Evolutionary conservation across 2,113 vertebrate species (phyloP).

Genomic region (Salvator merianae): DNA sequence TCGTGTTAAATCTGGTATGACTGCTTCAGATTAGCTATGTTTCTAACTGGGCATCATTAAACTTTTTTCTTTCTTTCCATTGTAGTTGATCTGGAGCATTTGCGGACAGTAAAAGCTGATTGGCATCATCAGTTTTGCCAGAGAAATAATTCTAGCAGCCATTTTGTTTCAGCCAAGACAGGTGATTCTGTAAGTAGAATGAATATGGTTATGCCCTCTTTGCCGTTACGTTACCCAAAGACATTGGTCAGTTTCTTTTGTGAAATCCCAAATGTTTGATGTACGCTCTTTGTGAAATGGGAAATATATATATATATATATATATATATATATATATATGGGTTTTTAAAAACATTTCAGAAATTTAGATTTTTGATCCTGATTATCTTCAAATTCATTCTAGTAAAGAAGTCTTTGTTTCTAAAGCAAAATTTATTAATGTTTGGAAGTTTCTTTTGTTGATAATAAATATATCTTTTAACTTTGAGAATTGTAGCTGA

Average conservation of each 20-base stretch:
- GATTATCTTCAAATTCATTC: not conserved
- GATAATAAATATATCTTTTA: not conserved
- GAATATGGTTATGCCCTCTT: not conserved
- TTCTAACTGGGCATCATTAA: constrained; percentile 35
- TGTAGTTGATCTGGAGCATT: constrained; percentile 96
- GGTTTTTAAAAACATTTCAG: not conserved
- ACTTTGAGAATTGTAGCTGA: no score
- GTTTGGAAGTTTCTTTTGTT: not conserved
- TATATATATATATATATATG: not conserved
- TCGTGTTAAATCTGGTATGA: not conserved
- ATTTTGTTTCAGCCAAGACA: constrained; percentile 96
- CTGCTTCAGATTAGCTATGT: not conserved
- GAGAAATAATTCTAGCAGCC: constrained; percentile 91
- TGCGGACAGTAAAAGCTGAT: constrained; percentile 94
- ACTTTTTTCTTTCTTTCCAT: constrained; percentile 57
- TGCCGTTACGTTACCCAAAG: not conserved
- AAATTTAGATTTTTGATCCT: not conserved
- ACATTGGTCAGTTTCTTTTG: constrained; percentile 22
- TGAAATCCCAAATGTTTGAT: not conserved
- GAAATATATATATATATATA: no score
- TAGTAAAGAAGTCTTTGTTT: not conserved
- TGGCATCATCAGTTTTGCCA: constrained; percentile 96
- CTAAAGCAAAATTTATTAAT: not conserved
- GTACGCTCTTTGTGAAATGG: not conserved
- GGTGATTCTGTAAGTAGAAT: constrained; percentile 91